Conservation (phyloP, 2,113 vertebrate species). For the Atlantisia rogersi region DNA sequence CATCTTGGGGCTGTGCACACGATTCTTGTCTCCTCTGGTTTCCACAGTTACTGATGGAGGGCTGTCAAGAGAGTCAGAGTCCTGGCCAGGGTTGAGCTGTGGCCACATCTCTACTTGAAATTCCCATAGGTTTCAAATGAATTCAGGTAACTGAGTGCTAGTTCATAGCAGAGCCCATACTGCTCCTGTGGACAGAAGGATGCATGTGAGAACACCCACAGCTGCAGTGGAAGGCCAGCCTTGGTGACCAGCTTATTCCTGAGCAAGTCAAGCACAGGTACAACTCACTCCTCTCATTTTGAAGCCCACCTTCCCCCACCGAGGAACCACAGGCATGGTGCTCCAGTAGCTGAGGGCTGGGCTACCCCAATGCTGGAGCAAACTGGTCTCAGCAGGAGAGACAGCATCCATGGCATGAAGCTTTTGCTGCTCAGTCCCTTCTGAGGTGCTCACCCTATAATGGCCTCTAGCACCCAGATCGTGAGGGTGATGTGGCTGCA, state of each 20-base stretch:
- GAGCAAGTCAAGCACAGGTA: not conserved
- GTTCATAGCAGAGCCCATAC: conserved; percentile 50
- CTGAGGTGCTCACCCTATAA: fast-evolving
- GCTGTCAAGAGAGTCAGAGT: not conserved
- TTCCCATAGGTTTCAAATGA: conserved; percentile 70
- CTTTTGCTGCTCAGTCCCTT: not conserved
- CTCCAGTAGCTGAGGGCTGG: not conserved
- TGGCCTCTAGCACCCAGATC: not conserved
- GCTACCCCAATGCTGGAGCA: not conserved
- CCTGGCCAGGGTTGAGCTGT: not conserved
- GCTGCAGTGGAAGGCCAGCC: not conserved
- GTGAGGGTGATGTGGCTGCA: not conserved
- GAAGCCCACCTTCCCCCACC: not conserved
- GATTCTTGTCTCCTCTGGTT: not conserved
- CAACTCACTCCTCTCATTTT: not conserved
- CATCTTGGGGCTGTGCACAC: not conserved
- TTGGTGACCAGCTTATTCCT: not conserved
- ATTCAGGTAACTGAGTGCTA: conserved; percentile 57
- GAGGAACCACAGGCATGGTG: not conserved
- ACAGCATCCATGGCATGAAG: not conserved
- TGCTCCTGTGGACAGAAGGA: conserved; percentile 45
- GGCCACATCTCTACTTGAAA: conserved; percentile 31
- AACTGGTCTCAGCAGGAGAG: not conserved
- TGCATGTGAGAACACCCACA: not conserved
- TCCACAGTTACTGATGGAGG: not conserved